Percentiles rank a stretch among this genome's conserved stretches.
Evolutionary conservation across 2,888 invertebrate species (phyloP).

Genomic region (Eilema depressum): DNA sequence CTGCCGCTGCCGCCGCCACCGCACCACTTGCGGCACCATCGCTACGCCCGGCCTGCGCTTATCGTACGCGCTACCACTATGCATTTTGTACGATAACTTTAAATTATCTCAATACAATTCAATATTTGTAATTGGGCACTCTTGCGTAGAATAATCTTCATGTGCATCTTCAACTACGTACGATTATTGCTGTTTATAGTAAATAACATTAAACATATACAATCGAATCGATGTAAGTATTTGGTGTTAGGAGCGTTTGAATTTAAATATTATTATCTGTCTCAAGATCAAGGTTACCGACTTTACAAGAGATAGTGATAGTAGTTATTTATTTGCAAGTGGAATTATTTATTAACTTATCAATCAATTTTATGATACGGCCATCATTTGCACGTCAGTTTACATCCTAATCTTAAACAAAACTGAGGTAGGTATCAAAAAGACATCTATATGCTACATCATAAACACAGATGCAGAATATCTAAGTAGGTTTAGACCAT

Average conservation of each 20-base stretch:
- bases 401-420: not conserved
- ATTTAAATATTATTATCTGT: not conserved
- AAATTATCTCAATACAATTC: conserved; percentile 48
- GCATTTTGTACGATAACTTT: conserved; percentile 74
- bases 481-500: not conserved
- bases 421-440: not conserved
- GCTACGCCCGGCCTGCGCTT: conserved; percentile 74
- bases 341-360: not conserved
- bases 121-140: conserved; percentile 1
- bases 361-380: not conserved
- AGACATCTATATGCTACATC: not conserved
- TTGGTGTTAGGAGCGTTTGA: not conserved
- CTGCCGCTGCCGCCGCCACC: conserved; percentile 67
- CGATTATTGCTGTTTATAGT: not conserved
- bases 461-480: not conserved
- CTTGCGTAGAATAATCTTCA: not conserved
- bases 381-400: not conserved
- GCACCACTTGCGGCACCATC: conserved; percentile 51
- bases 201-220: not conserved
- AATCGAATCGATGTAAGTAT: no score
- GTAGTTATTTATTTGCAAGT: not conserved
- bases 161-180: not conserved
- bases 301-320: not conserved
- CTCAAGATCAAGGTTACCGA: not conserved
- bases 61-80: conserved; percentile 74